Conservation (phyloP, 2,797 vertebrate species). For the Melanitta fusca region DNA sequence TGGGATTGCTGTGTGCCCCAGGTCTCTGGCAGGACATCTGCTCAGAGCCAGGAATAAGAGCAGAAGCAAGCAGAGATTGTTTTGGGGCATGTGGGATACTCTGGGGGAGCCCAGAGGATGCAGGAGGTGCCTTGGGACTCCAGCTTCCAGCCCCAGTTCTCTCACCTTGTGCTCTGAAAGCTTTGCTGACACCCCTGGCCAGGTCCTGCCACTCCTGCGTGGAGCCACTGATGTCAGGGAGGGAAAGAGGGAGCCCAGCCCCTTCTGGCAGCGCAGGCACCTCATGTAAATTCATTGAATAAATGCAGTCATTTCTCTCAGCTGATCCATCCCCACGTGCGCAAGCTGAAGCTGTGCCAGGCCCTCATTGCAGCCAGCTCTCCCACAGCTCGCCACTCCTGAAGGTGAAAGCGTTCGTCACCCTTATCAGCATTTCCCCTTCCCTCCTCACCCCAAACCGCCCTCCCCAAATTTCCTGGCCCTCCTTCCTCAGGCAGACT, state of each 20-base stretch:
- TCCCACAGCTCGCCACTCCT: slow-evolving; percentile 62
- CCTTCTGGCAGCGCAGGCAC: slow-evolving; percentile 24
- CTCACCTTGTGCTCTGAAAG: not conserved
- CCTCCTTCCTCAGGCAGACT: not conserved
- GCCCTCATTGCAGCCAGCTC: slow-evolving; percentile 59
- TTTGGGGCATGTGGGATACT: not conserved
- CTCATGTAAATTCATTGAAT: slow-evolving; percentile 75
- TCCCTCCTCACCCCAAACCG: not conserved
- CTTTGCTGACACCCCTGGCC: too few relatives aligned
- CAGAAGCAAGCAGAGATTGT: not conserved
- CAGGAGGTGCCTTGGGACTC: not conserved
- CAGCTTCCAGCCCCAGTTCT: not conserved
- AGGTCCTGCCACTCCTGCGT: not conserved
- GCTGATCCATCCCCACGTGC: slow-evolving; percentile 68
- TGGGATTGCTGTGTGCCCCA: not conserved
- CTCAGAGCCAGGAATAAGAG: not conserved
- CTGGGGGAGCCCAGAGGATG: not conserved
- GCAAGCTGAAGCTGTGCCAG: slow-evolving; percentile 54
- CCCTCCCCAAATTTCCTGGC: not conserved
- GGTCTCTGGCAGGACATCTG: not conserved
- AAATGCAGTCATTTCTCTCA: slow-evolving; percentile 73
- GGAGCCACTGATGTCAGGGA: slow-evolving; percentile 6
- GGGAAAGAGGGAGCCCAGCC: not conserved
- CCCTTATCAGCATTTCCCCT: slow-evolving; percentile 21
- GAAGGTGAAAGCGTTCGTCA: slow-evolving; percentile 60